Base-by-base conservation (phyloP, 2,113 vertebrate genomes). In the Plestiodon gilberti region DNA sequence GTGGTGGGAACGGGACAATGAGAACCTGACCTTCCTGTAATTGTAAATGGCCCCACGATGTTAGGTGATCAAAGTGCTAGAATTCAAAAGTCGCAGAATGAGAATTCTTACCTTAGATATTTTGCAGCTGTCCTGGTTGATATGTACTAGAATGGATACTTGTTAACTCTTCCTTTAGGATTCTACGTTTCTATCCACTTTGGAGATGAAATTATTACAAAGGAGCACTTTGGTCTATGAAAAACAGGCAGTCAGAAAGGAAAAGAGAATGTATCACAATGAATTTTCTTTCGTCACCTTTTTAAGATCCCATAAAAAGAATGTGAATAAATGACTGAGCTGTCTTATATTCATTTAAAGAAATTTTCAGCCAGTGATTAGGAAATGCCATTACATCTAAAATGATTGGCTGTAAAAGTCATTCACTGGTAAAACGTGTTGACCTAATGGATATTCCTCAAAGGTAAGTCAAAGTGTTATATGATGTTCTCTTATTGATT, bases 401-500 rank as follows among this genome's bases (percentile, higher is more conserved):
- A 95, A 93, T 94, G 86, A 94, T 89, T 92, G 88, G 82, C 92
- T 95, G 87, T 87, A 93, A 95, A 96, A 94, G 89, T 93, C 87
- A 90, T 91, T 92, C 78, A 40, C 87, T 75, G 57, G 65, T 73
- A 89, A 91, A 93, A 92, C 85, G 70, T 81, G 83, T 94, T 95
- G 94, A 94, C 93, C 93, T 95, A 93, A 95, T 90, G 91, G 85
- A 91, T 94, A 88, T 94, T 95, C 88, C 90, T 96, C 92, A 95
- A 95, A 96, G 92, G 90, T 95, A 94, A 95, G 93, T 88, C 87
- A 89, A 91, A 94, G 93, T 52, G 73, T 91, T 96, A 92, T 94
- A 88, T 82, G 92, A 93, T 95, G 94, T 94, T 95, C 92, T 95
- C 6, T 81, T 94, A 97, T 96, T 25, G 96, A 97, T 96, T 96